Base-by-base conservation (phyloP, 2,797 vertebrate genomes). In the Nannoperca obscura region DNA sequence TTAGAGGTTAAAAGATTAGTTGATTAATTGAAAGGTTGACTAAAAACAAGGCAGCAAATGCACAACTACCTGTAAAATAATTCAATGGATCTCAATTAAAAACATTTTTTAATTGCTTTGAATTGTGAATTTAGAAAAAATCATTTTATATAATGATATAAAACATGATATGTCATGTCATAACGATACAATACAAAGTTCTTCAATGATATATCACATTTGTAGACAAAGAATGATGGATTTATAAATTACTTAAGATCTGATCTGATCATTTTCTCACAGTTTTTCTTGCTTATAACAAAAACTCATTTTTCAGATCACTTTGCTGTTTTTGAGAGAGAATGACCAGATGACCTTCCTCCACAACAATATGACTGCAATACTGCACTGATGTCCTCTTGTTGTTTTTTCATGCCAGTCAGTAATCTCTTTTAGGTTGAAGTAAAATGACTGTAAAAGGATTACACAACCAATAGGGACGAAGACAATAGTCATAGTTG, bases 401-500 rank as follows among this genome's bases (percentile, higher is more conserved):
- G 49, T 76, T 90, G 71, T 86, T 88, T 86, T 86, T 81, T 84
- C 69, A 67, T 80, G 70, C 68, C 53, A 50, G 9, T 40, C 52
- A 73, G 10, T 84, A 71, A 92, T 91, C 87, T 85, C 72, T 87
- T 93, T 89, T 47, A 86, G 53, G 74, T 82, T 50, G 36, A 86
- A 69, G 74, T 84, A 86, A 88, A 91, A 84, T 75, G 78, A 86
- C 77, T 76, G 50, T 77, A 76, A 91, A 83, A 78, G 81, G 85
- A 89, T 93, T 91, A 79, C 52, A 70, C 52, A 55, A 76, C 44
- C 66, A 83, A 78, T 59, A 64, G 47, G 71, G 69, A 82, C 17
- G 72, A 57, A 85, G 63, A 73, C 60, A 78, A 76, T 60, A 46
- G 66, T 32, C n/a, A 9, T 54, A 64, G 70, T 54, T 13, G n/a